Evolutionary conservation across 1,140 invertebrate species (phyloP).

Genomic region (Heliconius nattereri): DNA sequence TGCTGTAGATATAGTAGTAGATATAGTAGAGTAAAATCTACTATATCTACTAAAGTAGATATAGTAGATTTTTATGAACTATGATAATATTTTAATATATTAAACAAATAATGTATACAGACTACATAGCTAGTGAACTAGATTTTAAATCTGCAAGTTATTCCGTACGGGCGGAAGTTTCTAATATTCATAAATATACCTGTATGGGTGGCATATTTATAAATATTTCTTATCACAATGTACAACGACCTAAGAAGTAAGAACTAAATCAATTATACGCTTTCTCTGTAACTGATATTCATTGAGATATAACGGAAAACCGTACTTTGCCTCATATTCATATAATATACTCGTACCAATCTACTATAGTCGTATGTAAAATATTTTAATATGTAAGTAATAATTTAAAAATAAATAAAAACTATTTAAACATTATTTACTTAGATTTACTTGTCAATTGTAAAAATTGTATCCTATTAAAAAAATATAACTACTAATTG

Average conservation of each 20-base stretch:
- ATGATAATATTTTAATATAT: background rate
- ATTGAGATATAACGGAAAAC: conserved; percentile 33
- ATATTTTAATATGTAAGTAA: too few relatives aligned
- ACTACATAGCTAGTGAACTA: background rate
- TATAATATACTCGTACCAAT: background rate
- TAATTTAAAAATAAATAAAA: too few relatives aligned
- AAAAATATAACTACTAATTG: too few relatives aligned
- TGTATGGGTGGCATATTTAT: background rate
- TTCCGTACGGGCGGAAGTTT: background rate
- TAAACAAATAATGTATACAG: background rate
- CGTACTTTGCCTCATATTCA: background rate
- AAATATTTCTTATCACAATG: background rate
- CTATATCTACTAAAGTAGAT: background rate
- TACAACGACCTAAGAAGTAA: background rate
- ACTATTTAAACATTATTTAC: too few relatives aligned
- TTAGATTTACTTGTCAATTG: too few relatives aligned
- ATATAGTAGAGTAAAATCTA: too few relatives aligned
- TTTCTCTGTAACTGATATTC: conserved; percentile 42
- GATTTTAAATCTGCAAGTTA: background rate
- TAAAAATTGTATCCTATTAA: too few relatives aligned
- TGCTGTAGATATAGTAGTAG: too few relatives aligned
- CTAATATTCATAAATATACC: background rate
- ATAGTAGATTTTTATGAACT: background rate
- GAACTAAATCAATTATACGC: conserved; percentile 19
- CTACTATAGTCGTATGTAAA: background rate